phyloP scores from a whole-genome alignment of 2,797 vertebrate genomes.

The Arrhamphus sclerolepis region DNA sequence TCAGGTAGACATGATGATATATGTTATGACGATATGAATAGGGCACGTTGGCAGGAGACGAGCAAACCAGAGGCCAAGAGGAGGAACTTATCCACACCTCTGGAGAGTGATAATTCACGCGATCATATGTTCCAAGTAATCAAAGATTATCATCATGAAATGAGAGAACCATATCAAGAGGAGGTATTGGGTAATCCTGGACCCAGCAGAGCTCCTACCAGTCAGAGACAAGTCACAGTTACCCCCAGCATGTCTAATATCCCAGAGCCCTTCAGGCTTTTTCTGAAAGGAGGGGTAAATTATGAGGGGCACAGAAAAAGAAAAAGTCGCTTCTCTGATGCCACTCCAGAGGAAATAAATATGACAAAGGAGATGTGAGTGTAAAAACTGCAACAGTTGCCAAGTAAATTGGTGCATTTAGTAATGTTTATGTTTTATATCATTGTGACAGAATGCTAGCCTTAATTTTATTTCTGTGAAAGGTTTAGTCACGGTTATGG shows the following conservation, averaged over 20 bases:
- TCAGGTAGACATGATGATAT: constrained; percentile 12
- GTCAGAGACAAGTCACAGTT: constrained; percentile 35
- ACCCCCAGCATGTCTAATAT: constrained; percentile 52
- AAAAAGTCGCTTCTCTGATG: constrained; percentile 79
- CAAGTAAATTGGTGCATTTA: not conserved
- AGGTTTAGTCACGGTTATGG: constrained; percentile 43
- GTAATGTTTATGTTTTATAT: not conserved
- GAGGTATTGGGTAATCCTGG: not conserved
- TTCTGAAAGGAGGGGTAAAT: constrained; percentile 44
- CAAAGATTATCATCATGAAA: constrained; percentile 51
- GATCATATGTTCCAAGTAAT: constrained; percentile 34
- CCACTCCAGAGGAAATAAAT: constrained; percentile 68
- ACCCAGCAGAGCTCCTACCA: constrained; percentile 10
- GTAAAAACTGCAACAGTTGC: not conserved
- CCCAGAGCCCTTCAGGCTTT: constrained; percentile 73
- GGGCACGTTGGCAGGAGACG: constrained; percentile 20
- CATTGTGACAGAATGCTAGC: not conserved
- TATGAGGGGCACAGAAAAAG: constrained; percentile 45
- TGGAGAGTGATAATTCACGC: constrained; percentile 6
- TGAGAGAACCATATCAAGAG: constrained; percentile 1
- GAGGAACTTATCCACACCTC: constrained; percentile 19
- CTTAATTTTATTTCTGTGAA: constrained; percentile 21
- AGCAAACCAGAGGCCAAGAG: constrained; percentile 40
- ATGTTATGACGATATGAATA: constrained; percentile 16
- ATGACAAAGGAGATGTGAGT: constrained; percentile 70